Percentiles rank a stretch among this genome's conserved stretches.
Evolutionary conservation across 2,888 invertebrate genomes (phyloP).

Genomic region (Acrobasis consociella): DNA sequence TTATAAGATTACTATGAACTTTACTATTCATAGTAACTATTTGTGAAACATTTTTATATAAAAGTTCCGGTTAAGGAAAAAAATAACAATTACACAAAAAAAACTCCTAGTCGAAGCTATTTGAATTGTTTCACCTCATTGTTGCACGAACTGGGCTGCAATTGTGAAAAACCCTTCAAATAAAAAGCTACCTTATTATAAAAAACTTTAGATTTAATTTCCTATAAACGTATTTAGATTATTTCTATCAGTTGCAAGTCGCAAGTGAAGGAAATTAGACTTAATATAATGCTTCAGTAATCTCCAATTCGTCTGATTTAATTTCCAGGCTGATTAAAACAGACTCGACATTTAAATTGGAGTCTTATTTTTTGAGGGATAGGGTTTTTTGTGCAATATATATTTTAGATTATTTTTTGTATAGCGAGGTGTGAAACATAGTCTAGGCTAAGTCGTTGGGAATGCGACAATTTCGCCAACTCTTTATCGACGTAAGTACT

Average conservation of each 20-base stretch:
- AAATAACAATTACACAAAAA: slow-evolving; percentile 40
- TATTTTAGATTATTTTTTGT: slow-evolving; percentile 27
- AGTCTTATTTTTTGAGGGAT: slow-evolving; percentile 28
- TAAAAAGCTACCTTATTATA: not conserved
- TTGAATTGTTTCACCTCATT: slow-evolving; percentile 77
- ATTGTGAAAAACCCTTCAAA: not conserved
- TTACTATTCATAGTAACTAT: too few species aligned
- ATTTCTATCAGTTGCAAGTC: slow-evolving; percentile 44
- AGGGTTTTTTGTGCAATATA: slow-evolving; percentile 38
- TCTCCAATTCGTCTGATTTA: slow-evolving; percentile 67
- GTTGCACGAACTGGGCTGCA: slow-evolving; percentile 49
- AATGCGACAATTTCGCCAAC: slow-evolving; percentile 71
- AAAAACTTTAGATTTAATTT: not conserved
- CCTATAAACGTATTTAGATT: not conserved
- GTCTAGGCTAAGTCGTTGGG: slow-evolving; percentile 38
- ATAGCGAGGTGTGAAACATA: slow-evolving; percentile 67
- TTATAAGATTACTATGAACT: too few species aligned
- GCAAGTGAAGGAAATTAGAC: slow-evolving; percentile 68
- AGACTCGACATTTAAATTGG: slow-evolving; percentile 31
- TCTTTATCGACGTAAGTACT: slow-evolving; percentile 28
- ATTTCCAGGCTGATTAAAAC: slow-evolving; percentile 48
- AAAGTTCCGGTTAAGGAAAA: not conserved
- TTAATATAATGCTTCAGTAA: slow-evolving; percentile 64
- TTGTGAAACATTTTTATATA: too few species aligned
- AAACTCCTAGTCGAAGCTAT: slow-evolving; percentile 51